Percentiles rank a stretch among this genome's conserved stretches.
Evolutionary conservation across 2,888 invertebrate genomes (phyloP).

Genomic region (Meiosimyza decipiens): DNA sequence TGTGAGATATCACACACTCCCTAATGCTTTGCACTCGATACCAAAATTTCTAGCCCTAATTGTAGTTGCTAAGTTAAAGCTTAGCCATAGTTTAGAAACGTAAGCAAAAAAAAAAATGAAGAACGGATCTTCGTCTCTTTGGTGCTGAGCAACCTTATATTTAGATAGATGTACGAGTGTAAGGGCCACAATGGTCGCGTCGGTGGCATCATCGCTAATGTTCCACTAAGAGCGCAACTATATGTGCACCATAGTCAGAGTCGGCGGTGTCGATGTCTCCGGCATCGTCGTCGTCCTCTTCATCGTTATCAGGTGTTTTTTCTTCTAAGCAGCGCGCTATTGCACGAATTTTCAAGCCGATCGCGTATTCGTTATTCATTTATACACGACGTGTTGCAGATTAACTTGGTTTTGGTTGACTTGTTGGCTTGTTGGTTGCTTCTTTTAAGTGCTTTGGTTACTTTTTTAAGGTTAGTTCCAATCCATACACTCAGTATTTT

Average conservation of each 20-base stretch:
- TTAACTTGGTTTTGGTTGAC: conserved; percentile 39
- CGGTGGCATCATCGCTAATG: background rate
- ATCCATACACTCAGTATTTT: no score
- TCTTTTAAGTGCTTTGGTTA: conserved; percentile 2
- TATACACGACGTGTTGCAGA: conserved; percentile 46
- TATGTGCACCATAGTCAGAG: no score
- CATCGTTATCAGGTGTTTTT: conserved; percentile 50
- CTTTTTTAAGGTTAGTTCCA: background rate
- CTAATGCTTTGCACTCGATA: no score
- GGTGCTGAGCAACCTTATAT: background rate
- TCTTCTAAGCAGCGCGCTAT: conserved; percentile 44
- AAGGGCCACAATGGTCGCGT: conserved; percentile 14
- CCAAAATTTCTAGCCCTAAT: no score
- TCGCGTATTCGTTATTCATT: conserved; percentile 40
- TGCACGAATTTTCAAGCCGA: conserved; percentile 45
- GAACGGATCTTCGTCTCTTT: no score
- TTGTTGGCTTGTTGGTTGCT: conserved; percentile 24
- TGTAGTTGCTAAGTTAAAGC: no score
- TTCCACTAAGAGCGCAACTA: no score
- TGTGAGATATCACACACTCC: no score
- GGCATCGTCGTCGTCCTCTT: conserved; percentile 12
- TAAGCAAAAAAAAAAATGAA: background rate
- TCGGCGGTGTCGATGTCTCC: background rate
- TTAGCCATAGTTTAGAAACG: background rate
- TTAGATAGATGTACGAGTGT: background rate